Evolutionary conservation across 2,888 invertebrate genomes (phyloP).

Genomic region (Drosophila barbarae): DNA sequence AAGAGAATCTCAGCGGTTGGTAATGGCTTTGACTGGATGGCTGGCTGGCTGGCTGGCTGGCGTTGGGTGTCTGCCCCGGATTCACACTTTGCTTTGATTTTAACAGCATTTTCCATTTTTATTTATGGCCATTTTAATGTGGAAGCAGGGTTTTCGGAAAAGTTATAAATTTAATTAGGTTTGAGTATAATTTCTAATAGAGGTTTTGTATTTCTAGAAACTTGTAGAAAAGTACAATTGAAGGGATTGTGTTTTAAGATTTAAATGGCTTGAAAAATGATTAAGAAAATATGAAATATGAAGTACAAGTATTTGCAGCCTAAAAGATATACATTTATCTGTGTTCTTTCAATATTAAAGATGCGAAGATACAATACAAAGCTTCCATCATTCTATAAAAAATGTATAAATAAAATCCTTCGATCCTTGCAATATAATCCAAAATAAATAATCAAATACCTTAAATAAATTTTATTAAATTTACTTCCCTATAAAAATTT

Average conservation of each 20-base stretch:
- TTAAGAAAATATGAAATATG: neutral
- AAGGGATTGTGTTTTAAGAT: neutral
- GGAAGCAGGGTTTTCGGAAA: neutral
- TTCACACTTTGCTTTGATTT: slow-evolving; percentile 28
- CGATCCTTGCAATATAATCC: neutral
- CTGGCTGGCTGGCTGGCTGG: slow-evolving; percentile 9
- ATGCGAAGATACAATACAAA: neutral
- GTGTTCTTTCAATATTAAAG: neutral
- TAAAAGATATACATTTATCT: neutral
- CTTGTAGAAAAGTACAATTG: neutral
- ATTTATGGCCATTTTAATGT: slow-evolving; percentile 21
- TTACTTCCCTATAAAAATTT: neutral
- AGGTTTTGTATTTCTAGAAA: neutral
- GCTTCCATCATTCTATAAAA: neutral
- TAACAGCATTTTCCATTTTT: slow-evolving; percentile 14
- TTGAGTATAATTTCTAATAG: neutral
- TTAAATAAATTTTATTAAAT: neutral
- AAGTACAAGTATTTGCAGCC: neutral
- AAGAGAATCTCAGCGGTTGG: slow-evolving; percentile 27
- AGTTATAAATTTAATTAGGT: slow-evolving; percentile 8
- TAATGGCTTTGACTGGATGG: slow-evolving; percentile 18
- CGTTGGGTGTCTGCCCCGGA: slow-evolving; percentile 18
- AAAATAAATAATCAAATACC: neutral
- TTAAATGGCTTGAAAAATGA: no score
- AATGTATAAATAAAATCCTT: no score